Percentiles rank a stretch among this genome's conserved stretches.
phyloP scores from a whole-genome alignment of 2,797 vertebrate species.

The Enteromius treurensis region DNA sequence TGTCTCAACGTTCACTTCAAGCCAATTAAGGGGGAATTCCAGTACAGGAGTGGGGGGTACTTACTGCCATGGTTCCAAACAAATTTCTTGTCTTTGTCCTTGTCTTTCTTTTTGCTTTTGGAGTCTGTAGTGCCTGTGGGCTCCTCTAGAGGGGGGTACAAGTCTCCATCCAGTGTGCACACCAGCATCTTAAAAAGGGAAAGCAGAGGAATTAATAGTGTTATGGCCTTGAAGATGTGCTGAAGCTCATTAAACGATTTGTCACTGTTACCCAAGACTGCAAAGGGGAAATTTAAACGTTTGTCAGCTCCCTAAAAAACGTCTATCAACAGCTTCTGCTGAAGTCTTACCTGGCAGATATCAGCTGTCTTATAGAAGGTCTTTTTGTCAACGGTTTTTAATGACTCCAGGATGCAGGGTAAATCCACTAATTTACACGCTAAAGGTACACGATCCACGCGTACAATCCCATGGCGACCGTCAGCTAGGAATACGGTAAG shows the following conservation, averaged over 20 bases:
- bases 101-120: constrained; percentile 96
- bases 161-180: constrained; percentile 94
- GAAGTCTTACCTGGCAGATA: constrained; percentile 88
- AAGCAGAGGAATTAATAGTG: not conserved
- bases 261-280: not conserved
- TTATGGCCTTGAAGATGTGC: not conserved
- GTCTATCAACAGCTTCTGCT: not conserved
- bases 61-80: constrained; percentile 96
- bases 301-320: not conserved
- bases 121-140: constrained; percentile 87
- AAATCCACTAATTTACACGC: constrained; percentile 93
- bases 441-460: constrained; percentile 89
- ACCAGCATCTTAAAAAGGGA: constrained; percentile 88
- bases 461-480: constrained; percentile 88
- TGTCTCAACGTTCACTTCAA: not conserved
- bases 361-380: constrained; percentile 96
- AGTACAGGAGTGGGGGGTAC: constrained; percentile 52
- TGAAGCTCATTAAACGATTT: not conserved
- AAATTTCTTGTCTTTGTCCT: constrained; percentile 97
- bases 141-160: constrained; percentile 94
- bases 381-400: constrained; percentile 96
- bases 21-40: constrained; percentile 24
- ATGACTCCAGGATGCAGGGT: constrained; percentile 89
- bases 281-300: not conserved
- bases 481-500: constrained; percentile 77